These are phyloP conservation scores for Brachirus orientalis DNA, from an alignment of 2,113 vertebrate species.

Conservation along the genomic window DNA sequence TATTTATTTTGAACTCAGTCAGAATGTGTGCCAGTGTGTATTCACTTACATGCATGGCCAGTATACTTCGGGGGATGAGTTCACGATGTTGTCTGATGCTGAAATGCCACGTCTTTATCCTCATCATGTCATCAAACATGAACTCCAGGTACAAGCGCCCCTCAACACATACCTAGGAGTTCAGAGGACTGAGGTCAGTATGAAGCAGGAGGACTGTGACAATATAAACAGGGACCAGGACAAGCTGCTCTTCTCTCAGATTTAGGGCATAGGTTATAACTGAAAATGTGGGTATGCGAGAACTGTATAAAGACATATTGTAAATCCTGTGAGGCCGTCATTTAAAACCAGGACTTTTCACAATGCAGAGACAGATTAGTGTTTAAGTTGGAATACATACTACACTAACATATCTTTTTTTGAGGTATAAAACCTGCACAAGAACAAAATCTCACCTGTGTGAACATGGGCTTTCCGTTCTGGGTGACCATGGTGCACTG, in stretches of 20 bases:
- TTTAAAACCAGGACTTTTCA: background rate
- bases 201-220: background rate
- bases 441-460: slow-evolving; percentile 71
- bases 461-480: slow-evolving; percentile 98
- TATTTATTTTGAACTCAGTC: too few relatives aligned
- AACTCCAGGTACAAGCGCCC: slow-evolving; percentile 97
- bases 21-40: accelerated
- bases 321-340: background rate
- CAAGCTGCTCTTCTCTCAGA: background rate
- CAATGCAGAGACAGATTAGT: background rate
- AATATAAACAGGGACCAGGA: background rate
- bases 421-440: background rate
- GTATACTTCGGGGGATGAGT: slow-evolving; percentile 97
- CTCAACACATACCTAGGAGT: slow-evolving; percentile 93
- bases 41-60: slow-evolving; percentile 96
- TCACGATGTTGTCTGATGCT: slow-evolving; percentile 98
- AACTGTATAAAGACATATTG: background rate
- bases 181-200: slow-evolving; percentile 10
- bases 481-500: slow-evolving; percentile 99
- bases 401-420: background rate
- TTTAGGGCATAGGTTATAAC: background rate
- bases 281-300: background rate
- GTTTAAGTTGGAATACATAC: background rate
- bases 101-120: slow-evolving; percentile 99
- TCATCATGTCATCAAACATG: slow-evolving; percentile 99